Conservation (phyloP, 2,888 invertebrate species). For the Cacoxenus indagator region DNA sequence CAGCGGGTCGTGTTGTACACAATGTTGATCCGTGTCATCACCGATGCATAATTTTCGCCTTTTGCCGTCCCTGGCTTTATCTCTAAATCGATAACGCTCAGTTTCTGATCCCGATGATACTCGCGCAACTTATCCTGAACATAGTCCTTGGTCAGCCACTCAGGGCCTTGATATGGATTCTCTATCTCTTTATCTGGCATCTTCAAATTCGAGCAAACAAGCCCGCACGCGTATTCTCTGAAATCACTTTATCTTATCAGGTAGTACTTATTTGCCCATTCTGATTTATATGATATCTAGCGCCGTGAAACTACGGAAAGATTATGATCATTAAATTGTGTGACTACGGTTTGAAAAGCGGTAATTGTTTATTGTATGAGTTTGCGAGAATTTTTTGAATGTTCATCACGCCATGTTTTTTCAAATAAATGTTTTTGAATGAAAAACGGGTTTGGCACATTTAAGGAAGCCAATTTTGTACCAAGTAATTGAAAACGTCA, state of each 20-base stretch:
- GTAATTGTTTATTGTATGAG: neutral
- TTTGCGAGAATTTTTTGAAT: neutral
- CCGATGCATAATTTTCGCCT: constrained; percentile 50
- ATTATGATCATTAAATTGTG: neutral
- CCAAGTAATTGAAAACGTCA: neutral
- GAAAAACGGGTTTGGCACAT: neutral
- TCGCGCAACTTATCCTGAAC: constrained; percentile 36
- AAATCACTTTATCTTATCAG: neutral
- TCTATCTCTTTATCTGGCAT: neutral
- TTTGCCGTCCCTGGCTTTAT: constrained; percentile 43
- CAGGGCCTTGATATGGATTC: constrained; percentile 23
- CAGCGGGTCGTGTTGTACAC: constrained; percentile 25
- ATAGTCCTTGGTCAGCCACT: constrained; percentile 49
- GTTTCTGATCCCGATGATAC: constrained; percentile 33
- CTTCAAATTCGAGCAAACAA: neutral
- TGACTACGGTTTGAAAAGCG: neutral
- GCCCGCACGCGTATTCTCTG: neutral
- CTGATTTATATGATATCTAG: neutral
- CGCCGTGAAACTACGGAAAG: neutral
- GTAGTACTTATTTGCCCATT: neutral
- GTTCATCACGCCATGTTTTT: neutral
- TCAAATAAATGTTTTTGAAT: too few species aligned
- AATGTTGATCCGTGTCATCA: constrained; percentile 48
- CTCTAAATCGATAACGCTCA: constrained; percentile 37
- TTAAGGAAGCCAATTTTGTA: neutral